phyloP scores from a whole-genome alignment of 2,113 vertebrate genomes.

The Halcyon senegalensis region DNA sequence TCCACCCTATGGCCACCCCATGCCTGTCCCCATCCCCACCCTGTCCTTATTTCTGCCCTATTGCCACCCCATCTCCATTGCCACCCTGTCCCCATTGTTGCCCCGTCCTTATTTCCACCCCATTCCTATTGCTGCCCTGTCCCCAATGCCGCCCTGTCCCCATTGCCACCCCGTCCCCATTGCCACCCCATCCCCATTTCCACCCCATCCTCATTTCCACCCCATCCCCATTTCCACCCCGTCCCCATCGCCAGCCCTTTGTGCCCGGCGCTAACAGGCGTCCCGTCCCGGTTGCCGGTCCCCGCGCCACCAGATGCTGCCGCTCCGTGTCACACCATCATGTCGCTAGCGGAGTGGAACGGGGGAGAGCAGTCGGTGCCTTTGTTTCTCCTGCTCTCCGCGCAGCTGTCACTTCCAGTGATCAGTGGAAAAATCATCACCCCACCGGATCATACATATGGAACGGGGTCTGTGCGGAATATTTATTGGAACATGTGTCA shows the following conservation, averaged over 20 bases:
- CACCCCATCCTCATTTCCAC: not conserved
- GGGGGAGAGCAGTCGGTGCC: conserved; percentile 66
- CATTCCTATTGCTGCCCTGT: not conserved
- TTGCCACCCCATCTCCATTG: too few species aligned
- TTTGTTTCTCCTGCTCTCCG: conserved; percentile 66
- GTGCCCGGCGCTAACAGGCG: conserved; percentile 53
- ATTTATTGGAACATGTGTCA: conserved; percentile 75
- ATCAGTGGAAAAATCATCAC: conserved; percentile 78
- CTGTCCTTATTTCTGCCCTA: not conserved
- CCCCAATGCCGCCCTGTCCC: not conserved
- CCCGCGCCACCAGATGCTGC: conserved; percentile 75
- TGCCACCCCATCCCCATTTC: too few species aligned
- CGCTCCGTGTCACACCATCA: conserved; percentile 47
- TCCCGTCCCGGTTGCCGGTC: not conserved
- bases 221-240: not conserved
- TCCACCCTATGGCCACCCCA: too few species aligned
- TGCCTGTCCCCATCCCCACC: too few species aligned
- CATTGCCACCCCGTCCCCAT: not conserved
- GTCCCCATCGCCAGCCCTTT: not conserved
- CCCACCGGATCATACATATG: conserved; percentile 79
- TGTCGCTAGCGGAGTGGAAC: conserved; percentile 63
- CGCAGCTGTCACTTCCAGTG: conserved; percentile 80
- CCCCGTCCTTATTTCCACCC: not conserved
- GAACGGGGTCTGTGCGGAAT: conserved; percentile 75
- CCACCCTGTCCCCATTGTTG: not conserved